phyloP scores from a whole-genome alignment of 2,113 vertebrate genomes.

The Motacilla alba region DNA sequence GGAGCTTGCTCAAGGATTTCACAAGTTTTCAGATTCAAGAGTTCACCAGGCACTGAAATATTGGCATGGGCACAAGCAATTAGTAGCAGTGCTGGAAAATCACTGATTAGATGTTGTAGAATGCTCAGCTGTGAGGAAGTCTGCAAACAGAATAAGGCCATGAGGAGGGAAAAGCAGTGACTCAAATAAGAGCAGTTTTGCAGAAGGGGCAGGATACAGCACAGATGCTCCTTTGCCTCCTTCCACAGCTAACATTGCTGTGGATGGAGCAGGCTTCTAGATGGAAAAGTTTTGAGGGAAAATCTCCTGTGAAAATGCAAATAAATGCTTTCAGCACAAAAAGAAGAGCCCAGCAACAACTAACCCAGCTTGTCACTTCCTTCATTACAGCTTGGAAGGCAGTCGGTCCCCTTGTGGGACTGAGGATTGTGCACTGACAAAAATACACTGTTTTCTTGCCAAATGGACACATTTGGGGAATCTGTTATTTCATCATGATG shows the following conservation, averaged over 20 bases:
- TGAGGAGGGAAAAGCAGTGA: neutral
- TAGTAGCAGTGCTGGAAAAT: neutral
- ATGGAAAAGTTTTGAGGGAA: neutral
- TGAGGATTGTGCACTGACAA: neutral
- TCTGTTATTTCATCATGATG: constrained; percentile 5
- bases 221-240: neutral
- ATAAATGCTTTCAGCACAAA: neutral
- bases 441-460: constrained; percentile 19
- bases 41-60: neutral
- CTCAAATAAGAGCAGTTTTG: neutral
- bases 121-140: neutral
- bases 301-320: neutral
- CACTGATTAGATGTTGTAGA: neutral
- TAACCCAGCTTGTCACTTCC: constrained; percentile 1
- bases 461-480: constrained; percentile 30
- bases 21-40: neutral
- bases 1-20: neutral
- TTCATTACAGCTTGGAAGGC: neutral
- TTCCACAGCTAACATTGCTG: neutral
- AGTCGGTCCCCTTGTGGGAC: neutral
- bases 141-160: neutral
- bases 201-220: neutral
- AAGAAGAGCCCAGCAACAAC: neutral
- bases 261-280: neutral
- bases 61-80: neutral